Evolutionary conservation across 2,113 vertebrate species (phyloP).

Genomic region (Podocnemis expansa): DNA sequence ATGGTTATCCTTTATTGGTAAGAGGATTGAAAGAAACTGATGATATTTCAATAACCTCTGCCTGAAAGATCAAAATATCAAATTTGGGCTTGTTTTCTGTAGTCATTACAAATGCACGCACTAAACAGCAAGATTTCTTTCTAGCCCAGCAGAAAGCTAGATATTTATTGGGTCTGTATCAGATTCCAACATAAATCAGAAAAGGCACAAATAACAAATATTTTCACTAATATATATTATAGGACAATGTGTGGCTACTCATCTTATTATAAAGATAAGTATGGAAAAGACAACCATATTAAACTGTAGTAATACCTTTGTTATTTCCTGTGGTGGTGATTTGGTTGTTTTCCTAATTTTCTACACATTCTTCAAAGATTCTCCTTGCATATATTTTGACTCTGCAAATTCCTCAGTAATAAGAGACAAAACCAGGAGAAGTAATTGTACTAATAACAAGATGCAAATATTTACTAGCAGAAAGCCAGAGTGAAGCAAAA

Average conservation of each 20-base stretch:
- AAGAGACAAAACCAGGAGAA: conserved; percentile 38
- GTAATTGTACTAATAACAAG: not conserved
- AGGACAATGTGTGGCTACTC: not conserved
- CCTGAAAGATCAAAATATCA: not conserved
- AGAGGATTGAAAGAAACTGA: not conserved
- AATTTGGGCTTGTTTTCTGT: not conserved
- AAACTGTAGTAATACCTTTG: not conserved
- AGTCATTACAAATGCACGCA: not conserved
- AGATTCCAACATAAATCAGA: not conserved
- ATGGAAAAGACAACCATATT: not conserved
- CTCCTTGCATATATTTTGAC: not conserved
- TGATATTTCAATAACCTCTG: conserved; percentile 1
- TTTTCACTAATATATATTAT: not conserved
- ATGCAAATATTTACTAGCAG: conserved; percentile 32
- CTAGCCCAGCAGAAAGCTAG: not conserved
- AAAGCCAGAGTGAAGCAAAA: conserved; percentile 27
- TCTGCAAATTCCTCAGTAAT: not conserved
- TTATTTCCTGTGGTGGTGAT: not conserved
- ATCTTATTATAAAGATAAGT: not conserved
- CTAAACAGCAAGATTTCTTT: not conserved
- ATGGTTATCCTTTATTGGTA: not conserved
- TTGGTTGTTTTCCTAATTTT: not conserved
- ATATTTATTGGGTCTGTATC: not conserved
- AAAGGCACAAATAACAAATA: not conserved
- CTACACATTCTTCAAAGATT: not conserved